Evolutionary conservation across 2,113 vertebrate genomes (phyloP).

Genomic region (Pardalotus punctatus): DNA sequence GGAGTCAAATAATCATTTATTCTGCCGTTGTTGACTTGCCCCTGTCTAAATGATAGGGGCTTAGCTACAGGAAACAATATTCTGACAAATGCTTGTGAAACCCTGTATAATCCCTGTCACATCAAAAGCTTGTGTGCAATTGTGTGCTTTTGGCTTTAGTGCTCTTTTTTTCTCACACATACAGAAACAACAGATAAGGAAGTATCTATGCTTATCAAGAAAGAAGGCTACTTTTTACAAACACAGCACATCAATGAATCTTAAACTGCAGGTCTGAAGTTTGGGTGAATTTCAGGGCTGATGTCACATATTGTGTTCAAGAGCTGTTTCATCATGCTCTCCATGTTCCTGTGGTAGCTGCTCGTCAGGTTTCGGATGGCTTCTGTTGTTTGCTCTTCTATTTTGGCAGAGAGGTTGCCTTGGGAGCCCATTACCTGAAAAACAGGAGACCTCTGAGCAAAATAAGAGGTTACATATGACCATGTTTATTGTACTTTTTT

Average conservation of each 20-base stretch:
- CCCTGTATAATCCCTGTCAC: neutral
- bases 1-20: slow-evolving; percentile 46
- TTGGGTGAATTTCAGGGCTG: slow-evolving; percentile 72
- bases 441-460: neutral
- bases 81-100: slow-evolving; percentile 11
- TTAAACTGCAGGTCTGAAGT: slow-evolving; percentile 59
- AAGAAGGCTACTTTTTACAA: neutral
- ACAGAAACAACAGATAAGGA: neutral
- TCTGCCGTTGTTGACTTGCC: neutral
- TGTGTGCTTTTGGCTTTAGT: neutral
- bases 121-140: neutral
- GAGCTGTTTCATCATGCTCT: slow-evolving; percentile 62
- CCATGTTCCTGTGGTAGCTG: slow-evolving; percentile 60
- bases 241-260: neutral
- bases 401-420: slow-evolving; percentile 69
- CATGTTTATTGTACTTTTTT: neutral
- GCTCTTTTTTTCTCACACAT: neutral
- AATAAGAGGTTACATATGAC: neutral
- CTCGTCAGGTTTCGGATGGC: slow-evolving; percentile 52
- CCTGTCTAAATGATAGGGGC: neutral
- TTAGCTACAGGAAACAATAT: neutral
- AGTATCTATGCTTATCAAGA: neutral
- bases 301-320: slow-evolving; percentile 68
- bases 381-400: slow-evolving; percentile 71
- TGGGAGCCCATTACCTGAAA: slow-evolving; percentile 79